These are phyloP conservation scores for Odontamblyopus rebecca DNA, from an alignment of 2,797 vertebrate genomes.

Conservation along the genomic window DNA sequence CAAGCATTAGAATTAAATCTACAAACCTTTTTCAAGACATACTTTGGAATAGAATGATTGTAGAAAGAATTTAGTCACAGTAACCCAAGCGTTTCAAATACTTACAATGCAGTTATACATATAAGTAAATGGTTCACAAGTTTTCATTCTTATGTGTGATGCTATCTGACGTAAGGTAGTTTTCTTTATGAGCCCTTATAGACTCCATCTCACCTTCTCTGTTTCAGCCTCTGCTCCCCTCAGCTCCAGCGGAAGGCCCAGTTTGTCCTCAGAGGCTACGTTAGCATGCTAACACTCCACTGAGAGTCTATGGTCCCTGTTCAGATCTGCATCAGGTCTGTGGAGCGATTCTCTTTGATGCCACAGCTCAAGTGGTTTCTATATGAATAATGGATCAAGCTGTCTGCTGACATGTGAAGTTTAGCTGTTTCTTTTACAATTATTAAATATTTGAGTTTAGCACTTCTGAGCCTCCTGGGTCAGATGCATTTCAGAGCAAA, in stretches of 20 bases:
- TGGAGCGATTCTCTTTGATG: conserved; percentile 32
- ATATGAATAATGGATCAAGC: conserved; percentile 29
- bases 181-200: conserved; percentile 15
- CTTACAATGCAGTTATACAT: neutral
- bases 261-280: conserved; percentile 27
- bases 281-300: conserved; percentile 19
- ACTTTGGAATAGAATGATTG: neutral
- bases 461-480: neutral
- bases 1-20: too few species aligned
- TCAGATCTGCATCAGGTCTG: conserved; percentile 16
- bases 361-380: conserved; percentile 2
- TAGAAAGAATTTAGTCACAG: neutral
- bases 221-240: conserved; percentile 17
- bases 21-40: too few species aligned
- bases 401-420: conserved; percentile 12
- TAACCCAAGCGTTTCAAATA: neutral
- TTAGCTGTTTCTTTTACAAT: conserved; percentile 20
- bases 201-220: conserved; percentile 17
- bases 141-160: conserved; percentile 2
- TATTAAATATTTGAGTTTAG: conserved; percentile 1
- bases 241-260: conserved; percentile 36
- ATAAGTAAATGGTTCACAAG: neutral
- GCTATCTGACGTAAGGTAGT: conserved; percentile 9
- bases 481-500: conserved; percentile 11
- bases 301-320: conserved; percentile 24